Evolutionary conservation across 2,113 vertebrate species (phyloP), one percentile per base, ranked within the genome.

Genomic region (Ageneiosus marmoratus): DNA sequence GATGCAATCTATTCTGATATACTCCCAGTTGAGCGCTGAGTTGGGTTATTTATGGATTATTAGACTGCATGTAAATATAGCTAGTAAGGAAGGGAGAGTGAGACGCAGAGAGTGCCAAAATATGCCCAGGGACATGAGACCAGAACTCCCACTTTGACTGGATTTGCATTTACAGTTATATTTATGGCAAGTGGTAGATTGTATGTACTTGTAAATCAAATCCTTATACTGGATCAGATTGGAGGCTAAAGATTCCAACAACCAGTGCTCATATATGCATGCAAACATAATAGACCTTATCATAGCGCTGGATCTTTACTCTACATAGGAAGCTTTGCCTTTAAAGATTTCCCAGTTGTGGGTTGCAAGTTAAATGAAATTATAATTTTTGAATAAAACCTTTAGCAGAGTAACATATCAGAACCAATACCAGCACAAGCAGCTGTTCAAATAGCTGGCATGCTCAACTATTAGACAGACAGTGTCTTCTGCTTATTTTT

Each of bases 391-490:
- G 46, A 46, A 74, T 74, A 32, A 51, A 74, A 50, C 18, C 48
- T 27, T 1, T 3, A 74, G 13, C 72, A 32, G 50, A 53, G 27
- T 16, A 73, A 12, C 48, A 53, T 50, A 27, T 75, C 48, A 75
- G 46, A 50, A 50, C 27, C 51, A 75, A 32, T 75, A 75, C 41
- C 69, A 72, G 65, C 65, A 44, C 34, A 69, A 70, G 10, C 72
- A 74, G 18, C 73, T 76, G 73, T 55, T 76, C 51, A 75, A 75
- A 75, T 75, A 55, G 50, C 29, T 22, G 50, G 55, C 73, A 76
- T 76, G 51, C n/a, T n/a, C n/a, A n/a, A n/a, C n/a, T n/a, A n/a
- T n/a, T 75, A 75, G 50, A 10, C 50, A 76, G 7, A 13, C 73
- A 24, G 48, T 27, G 27, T 74, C 16, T 27, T 12, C 16, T 51